Conservation (phyloP, 2,797 vertebrate genomes). For the Bucorvus abyssinicus region DNA sequence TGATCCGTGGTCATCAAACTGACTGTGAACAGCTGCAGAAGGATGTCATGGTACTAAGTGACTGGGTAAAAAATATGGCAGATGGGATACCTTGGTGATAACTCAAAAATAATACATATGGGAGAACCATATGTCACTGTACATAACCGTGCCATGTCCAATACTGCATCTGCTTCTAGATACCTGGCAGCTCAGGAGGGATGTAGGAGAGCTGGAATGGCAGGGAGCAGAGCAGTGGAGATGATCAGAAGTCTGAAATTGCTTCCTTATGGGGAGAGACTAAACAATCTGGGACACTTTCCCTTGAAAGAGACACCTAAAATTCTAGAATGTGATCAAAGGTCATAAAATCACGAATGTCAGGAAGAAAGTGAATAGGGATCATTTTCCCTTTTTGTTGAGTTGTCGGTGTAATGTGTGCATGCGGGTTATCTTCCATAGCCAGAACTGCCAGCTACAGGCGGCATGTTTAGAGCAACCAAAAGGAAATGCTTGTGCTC, state of each 20-base stretch:
- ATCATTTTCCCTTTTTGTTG: neutral
- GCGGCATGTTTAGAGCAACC: neutral
- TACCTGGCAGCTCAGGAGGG: neutral
- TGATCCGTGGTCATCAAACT: conserved; percentile 41
- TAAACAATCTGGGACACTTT: neutral
- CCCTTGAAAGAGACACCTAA: neutral
- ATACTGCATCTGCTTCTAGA: conserved; percentile 4
- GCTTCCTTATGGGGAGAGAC: neutral
- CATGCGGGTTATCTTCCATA: neutral
- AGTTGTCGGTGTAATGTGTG: neutral
- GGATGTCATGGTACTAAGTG: neutral
- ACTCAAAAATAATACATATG: conserved; percentile 9
- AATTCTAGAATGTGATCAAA: neutral
- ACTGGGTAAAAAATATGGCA: conserved; percentile 16
- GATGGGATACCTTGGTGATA: conserved; percentile 18
- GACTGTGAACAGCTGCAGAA: conserved; percentile 52
- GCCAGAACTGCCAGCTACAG: neutral
- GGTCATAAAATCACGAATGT: neutral
- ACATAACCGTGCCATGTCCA: neutral
- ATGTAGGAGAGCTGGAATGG: neutral
- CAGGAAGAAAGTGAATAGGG: neutral
- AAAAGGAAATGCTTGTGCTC: neutral
- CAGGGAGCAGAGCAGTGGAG: neutral
- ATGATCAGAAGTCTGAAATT: neutral
- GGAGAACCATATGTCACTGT: conserved; percentile 10